phyloP scores from a whole-genome alignment of 2,113 vertebrate species.

The Eonycteris spelaea region DNA sequence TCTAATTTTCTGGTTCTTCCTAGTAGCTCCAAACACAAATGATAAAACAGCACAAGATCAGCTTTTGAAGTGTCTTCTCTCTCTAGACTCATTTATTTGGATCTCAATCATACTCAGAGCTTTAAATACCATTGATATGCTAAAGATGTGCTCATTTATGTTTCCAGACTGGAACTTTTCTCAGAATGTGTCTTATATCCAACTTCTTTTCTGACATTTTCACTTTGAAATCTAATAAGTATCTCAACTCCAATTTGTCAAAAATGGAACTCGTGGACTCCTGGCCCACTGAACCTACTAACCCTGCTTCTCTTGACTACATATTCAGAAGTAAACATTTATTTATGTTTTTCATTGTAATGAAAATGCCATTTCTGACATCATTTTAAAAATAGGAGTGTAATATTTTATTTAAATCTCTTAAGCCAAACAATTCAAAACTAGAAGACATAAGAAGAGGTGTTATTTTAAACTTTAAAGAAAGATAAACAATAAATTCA shows the following conservation, averaged over 20 bases:
- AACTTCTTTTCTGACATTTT: neutral
- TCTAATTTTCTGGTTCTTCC: neutral
- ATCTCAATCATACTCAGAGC: neutral
- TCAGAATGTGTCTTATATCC: neutral
- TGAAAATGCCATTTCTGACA: neutral
- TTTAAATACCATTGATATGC: neutral
- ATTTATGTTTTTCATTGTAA: neutral
- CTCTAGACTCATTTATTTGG: neutral
- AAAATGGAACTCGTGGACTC: neutral
- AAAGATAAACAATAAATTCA: neutral
- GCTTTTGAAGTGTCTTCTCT: neutral
- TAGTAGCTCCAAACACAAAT: neutral
- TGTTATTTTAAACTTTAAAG: neutral
- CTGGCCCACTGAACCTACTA: neutral
- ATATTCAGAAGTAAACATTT: neutral
- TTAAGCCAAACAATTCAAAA: neutral
- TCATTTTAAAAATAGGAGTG: neutral
- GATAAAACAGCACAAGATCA: neutral
- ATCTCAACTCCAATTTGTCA: neutral
- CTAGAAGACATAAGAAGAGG: neutral
- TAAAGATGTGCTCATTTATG: neutral
- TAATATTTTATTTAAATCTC: neutral
- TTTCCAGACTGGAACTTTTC: neutral
- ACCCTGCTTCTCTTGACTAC: neutral
- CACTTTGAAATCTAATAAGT: neutral